Conservation (phyloP, 2,797 vertebrate species). For the Kryptopterus vitreolus region DNA sequence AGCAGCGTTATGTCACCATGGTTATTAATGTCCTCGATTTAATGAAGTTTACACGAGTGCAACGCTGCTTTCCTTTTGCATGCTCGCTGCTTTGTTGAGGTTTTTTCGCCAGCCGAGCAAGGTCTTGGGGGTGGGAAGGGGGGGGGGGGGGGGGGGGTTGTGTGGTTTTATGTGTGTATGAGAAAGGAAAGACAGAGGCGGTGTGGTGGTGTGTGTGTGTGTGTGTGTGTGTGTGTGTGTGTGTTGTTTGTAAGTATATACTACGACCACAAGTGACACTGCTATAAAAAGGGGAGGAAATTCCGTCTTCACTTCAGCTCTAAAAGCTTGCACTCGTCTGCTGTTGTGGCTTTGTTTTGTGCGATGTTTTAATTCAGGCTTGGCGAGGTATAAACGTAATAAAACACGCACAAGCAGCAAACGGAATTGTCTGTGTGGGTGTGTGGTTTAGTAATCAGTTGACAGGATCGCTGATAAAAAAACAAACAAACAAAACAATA, state of each 20-base stretch:
- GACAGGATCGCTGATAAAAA: background rate
- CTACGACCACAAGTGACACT: background rate
- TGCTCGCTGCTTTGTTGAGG: constrained; percentile 25
- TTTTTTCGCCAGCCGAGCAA: background rate
- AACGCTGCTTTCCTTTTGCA: constrained; percentile 1
- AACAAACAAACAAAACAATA: too few species aligned
- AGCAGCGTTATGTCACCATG: too few species aligned
- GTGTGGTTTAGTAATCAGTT: background rate
- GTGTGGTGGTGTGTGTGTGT: background rate
- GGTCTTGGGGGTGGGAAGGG: too few species aligned
- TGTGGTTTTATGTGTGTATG: constrained; percentile 19
- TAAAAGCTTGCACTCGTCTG: background rate
- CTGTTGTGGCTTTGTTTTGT: background rate
- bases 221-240: background rate
- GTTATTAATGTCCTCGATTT: background rate
- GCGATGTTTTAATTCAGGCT: background rate
- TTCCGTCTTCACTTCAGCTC: constrained; percentile 1
- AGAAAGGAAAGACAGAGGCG: background rate
- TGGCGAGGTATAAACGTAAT: background rate
- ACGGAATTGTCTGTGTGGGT: background rate
- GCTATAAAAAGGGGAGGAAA: background rate
- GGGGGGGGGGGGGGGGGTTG: background rate
- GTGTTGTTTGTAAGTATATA: too few species aligned
- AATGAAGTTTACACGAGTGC: background rate
- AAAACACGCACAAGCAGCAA: background rate